Evolutionary conservation across 2,113 vertebrate species (phyloP), one percentile per base, ranked within the genome.

Genomic region (Alectura lathami): DNA sequence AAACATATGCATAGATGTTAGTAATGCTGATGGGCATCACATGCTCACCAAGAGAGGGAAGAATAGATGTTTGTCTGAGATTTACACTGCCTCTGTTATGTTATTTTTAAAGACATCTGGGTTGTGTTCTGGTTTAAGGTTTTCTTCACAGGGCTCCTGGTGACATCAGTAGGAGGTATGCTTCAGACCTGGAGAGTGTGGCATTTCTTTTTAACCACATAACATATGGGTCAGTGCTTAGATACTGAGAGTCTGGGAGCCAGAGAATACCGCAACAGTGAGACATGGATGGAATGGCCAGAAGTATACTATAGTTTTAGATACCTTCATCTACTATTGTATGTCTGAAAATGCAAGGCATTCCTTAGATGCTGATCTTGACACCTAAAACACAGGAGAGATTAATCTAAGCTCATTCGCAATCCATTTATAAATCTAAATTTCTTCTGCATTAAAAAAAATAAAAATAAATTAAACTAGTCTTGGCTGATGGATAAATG

Each of bases 381-480:
- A 40, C 57, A n/a, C 24, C 34, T 74, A 23, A 20, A 76, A 70
- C 79, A 83, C 42, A 18, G 20, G 15, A 53, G 13, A 36, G 40
- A 76, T 67, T 83, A 47, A 40, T 51, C 34, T 54, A 17, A 42
- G 45, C 43, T 83, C 40, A 56, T 90, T 93, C 57, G 32, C 4
- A 72, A 17, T 94, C 8, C 68, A 8, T 91, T 97, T 86, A 79
- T 77, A 92, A 87, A 92, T 93, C 59, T 26, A 89, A 23, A 27
- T 67, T 87, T 84, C 70, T 24, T 91, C 82, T 63, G 22, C 24
- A 47, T 53, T n/a, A 21, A 93, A 92, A 82, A 48, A 26, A 54
- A 30, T n/a, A n/a, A n/a, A n/a, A n/a, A n/a, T 38, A 26, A 68
- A 75, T 94, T 62, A 66, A 80, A 32, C 23, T 69, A 26, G 36